phyloP scores from a whole-genome alignment of 1,140 invertebrate species.

The Drosophila kohkoa region DNA sequence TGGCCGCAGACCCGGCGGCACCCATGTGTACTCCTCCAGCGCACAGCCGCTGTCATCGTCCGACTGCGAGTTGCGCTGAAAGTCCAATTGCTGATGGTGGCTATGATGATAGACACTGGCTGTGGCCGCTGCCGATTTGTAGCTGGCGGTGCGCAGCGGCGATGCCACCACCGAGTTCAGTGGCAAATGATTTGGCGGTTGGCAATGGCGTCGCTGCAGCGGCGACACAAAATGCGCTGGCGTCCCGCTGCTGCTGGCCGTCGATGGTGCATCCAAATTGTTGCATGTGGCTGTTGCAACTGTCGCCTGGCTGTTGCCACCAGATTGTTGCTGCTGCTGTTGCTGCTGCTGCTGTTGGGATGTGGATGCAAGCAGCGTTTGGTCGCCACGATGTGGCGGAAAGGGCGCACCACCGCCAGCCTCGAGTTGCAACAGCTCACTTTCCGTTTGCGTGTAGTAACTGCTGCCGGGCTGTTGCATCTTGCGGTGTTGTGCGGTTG shows the following conservation, averaged over 20 bases:
- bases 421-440: constrained; percentile 78
- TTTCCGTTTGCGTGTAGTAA: constrained; percentile 83
- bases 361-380: constrained; percentile 38
- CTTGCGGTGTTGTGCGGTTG: constrained; percentile 29
- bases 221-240: constrained; percentile 72
- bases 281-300: constrained; percentile 49
- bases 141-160: constrained; percentile 75
- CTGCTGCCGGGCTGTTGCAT: constrained; percentile 82
- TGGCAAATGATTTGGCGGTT: constrained; percentile 77
- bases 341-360: constrained; percentile 39
- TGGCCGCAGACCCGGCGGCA: constrained; percentile 96
- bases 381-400: constrained; percentile 37
- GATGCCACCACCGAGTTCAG: constrained; percentile 71
- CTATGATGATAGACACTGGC: constrained; percentile 67
- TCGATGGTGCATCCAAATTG: constrained; percentile 61
- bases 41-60: constrained; percentile 99
- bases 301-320: constrained; percentile 47
- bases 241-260: constrained; percentile 59
- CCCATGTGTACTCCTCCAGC: constrained; percentile 99
- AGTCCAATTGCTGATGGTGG: constrained; percentile 87
- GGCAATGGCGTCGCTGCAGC: constrained; percentile 76
- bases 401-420: constrained; percentile 64
- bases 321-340: constrained; percentile 6
- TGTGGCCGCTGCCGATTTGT: constrained; percentile 71
- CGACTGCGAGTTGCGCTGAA: constrained; percentile 95